These are phyloP conservation scores for Nomada ferruginata DNA, from an alignment of 2,888 invertebrate species.

Conservation along the genomic window DNA sequence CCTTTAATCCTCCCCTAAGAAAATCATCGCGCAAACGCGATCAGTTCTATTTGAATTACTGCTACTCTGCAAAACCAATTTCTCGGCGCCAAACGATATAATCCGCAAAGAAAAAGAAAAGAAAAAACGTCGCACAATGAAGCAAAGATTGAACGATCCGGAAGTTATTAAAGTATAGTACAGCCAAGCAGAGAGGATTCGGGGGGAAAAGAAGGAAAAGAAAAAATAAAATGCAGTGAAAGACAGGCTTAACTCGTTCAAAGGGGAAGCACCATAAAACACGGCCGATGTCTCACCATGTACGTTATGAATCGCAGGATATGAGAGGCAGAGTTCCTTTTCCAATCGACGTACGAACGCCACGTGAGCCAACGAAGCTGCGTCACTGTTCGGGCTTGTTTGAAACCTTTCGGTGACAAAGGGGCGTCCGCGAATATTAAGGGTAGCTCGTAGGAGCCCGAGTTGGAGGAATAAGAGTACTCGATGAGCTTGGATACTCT, in stretches of 20 bases:
- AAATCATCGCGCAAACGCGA: not conserved
- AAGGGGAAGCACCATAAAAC: constrained; percentile 6
- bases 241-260: not conserved
- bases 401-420: constrained; percentile 73
- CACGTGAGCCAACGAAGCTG: constrained; percentile 90
- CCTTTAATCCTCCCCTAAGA: not conserved
- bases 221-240: not conserved
- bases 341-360: constrained; percentile 88
- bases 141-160: not conserved
- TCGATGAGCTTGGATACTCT: constrained; percentile 69
- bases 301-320: constrained; percentile 87
- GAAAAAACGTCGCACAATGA: not conserved
- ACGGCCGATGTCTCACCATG: constrained; percentile 85
- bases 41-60: not conserved
- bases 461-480: constrained; percentile 53
- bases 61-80: too few relatives aligned
- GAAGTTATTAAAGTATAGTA: not conserved
- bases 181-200: not conserved
- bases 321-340: constrained; percentile 88
- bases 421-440: constrained; percentile 80
- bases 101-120: not conserved
- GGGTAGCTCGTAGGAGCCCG: constrained; percentile 36
- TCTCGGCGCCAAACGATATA: not conserved
- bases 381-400: constrained; percentile 86
- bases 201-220: too few relatives aligned